These are phyloP conservation scores for Tinamus major DNA, from an alignment of 2,797 vertebrate genomes.

Conservation along the genomic window DNA sequence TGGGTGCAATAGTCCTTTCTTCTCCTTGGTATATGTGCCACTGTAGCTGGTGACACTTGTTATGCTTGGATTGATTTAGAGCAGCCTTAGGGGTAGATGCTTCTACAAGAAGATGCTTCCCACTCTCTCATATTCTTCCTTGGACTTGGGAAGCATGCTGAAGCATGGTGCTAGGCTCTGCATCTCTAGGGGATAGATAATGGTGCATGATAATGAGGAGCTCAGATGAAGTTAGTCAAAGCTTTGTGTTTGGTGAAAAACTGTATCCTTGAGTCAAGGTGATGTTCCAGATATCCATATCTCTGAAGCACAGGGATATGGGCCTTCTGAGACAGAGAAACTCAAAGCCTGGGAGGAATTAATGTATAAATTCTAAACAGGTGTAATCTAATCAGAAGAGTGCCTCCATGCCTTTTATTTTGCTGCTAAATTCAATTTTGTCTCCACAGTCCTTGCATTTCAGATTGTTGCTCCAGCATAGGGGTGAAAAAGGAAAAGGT, in stretches of 20 bases:
- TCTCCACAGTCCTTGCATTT: constrained; percentile 38
- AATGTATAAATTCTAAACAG: constrained; percentile 57
- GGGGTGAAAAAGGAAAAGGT: constrained; percentile 25
- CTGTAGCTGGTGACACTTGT: constrained; percentile 19
- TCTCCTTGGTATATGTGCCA: not conserved
- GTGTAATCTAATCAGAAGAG: constrained; percentile 28
- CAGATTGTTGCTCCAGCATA: constrained; percentile 25
- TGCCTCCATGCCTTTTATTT: constrained; percentile 62
- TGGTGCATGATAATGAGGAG: not conserved
- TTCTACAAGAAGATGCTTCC: constrained; percentile 26
- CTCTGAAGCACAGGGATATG: constrained; percentile 7
- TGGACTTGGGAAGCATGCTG: not conserved
- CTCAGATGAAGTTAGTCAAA: not conserved
- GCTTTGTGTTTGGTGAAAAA: not conserved
- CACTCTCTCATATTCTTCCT: constrained; percentile 4
- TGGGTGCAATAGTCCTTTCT: constrained; percentile 1
- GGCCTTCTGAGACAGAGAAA: not conserved
- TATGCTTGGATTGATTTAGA: constrained; percentile 45
- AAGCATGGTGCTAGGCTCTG: not conserved
- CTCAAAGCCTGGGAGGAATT: constrained; percentile 23
- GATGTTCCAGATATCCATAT: not conserved
- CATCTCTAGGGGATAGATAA: not conserved
- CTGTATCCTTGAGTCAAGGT: not conserved
- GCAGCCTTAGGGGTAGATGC: constrained; percentile 31
- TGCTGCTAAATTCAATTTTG: constrained; percentile 53